Conservation (phyloP, 2,888 invertebrate species). For the Nysson spinosus region DNA sequence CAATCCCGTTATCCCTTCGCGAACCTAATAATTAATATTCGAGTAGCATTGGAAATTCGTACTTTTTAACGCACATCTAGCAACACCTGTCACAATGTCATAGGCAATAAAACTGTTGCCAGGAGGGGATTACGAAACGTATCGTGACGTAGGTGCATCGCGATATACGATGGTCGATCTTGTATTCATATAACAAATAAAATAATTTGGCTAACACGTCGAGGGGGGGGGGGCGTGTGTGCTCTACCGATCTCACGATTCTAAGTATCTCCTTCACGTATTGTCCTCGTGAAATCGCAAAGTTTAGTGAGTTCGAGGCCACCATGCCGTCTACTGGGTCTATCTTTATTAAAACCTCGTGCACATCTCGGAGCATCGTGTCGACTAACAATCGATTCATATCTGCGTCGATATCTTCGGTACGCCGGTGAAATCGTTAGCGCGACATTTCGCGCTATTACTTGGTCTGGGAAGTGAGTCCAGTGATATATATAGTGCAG, state of each 20-base stretch:
- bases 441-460: not conserved
- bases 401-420: not conserved
- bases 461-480: too few relatives aligned
- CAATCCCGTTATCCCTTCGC: too few relatives aligned
- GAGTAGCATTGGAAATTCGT: too few relatives aligned
- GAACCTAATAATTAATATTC: too few relatives aligned
- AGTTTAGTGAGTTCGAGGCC: slow-evolving; percentile 61
- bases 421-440: slow-evolving; percentile 20
- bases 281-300: slow-evolving; percentile 45
- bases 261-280: slow-evolving; percentile 8
- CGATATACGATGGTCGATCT: too few relatives aligned
- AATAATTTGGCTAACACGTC: slow-evolving; percentile 36
- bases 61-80: too few relatives aligned
- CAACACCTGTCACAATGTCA: too few relatives aligned
- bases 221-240: slow-evolving; percentile 35
- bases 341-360: slow-evolving; percentile 48
- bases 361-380: slow-evolving; percentile 37
- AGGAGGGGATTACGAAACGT: too few relatives aligned
- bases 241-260: slow-evolving; percentile 22
- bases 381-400: slow-evolving; percentile 42
- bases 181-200: slow-evolving; percentile 23
- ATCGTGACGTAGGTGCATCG: too few relatives aligned
- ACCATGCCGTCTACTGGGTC: slow-evolving; percentile 48
- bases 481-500: too few relatives aligned
- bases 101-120: too few relatives aligned